Evolutionary conservation across 2,797 vertebrate species (phyloP).

Genomic region (Spheniscus humboldti): DNA sequence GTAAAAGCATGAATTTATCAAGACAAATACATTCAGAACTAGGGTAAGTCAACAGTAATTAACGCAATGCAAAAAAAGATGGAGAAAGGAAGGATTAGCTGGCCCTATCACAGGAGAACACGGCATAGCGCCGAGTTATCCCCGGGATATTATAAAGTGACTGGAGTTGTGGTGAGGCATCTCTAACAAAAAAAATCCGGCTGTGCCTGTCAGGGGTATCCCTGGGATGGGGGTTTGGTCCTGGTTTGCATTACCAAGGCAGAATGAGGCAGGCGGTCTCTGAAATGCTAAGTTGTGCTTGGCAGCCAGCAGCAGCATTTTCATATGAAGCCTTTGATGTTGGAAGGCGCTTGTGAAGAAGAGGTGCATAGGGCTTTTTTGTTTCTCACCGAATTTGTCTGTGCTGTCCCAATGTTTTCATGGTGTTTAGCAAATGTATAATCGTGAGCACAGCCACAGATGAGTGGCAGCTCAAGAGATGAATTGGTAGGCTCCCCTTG

Average conservation of each 20-base stretch:
- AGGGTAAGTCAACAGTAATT: constrained; percentile 64
- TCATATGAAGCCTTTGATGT: background rate
- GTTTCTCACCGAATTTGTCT: background rate
- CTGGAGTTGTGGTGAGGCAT: background rate
- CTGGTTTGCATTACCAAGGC: background rate
- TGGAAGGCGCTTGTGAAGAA: background rate
- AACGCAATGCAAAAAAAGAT: background rate
- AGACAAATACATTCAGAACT: constrained; percentile 52
- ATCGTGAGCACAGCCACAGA: background rate
- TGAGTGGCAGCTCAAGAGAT: constrained; percentile 6
- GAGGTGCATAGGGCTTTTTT: background rate
- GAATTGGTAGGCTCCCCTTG: constrained; percentile 11
- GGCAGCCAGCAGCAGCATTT: background rate
- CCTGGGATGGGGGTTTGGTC: background rate
- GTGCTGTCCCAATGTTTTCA: background rate
- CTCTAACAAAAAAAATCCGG: background rate
- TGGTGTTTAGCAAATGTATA: background rate
- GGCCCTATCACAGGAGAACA: background rate
- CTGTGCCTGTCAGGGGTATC: background rate
- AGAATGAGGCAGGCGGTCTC: background rate
- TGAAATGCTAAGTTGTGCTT: background rate
- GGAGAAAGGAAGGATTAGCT: background rate
- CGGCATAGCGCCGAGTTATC: background rate
- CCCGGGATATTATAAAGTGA: background rate
- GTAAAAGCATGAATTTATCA: constrained; percentile 67